Evolutionary conservation across 2,797 vertebrate genomes (phyloP).

Genomic region (Acropternis orthonyx): DNA sequence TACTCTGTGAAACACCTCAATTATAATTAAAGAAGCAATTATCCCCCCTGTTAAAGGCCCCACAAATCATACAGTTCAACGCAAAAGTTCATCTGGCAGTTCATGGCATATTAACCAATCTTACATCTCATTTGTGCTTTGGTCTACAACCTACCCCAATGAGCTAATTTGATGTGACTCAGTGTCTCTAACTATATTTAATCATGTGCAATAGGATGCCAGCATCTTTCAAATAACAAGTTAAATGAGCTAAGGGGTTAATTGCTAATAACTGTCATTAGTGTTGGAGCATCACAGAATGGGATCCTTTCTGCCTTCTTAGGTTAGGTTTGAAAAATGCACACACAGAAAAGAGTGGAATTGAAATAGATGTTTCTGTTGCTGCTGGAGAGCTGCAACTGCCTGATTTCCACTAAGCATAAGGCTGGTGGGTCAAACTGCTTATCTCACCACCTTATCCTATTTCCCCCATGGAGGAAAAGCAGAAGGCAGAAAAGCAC

Average conservation of each 20-base stretch:
- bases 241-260: constrained; percentile 65
- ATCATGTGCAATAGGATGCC: neutral
- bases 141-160: constrained; percentile 49
- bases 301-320: neutral
- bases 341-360: neutral
- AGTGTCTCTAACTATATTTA: constrained; percentile 14
- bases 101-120: constrained; percentile 58
- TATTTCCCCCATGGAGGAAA: neutral
- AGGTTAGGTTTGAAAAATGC: neutral
- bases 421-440: neutral
- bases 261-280: constrained; percentile 33
- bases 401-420: neutral
- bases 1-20: constrained; percentile 60
- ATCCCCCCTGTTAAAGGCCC: constrained; percentile 61
- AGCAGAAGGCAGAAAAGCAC: neutral
- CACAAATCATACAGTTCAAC: constrained; percentile 65
- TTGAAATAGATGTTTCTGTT: neutral
- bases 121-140: constrained; percentile 55
- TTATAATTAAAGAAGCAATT: constrained; percentile 75
- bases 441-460: neutral
- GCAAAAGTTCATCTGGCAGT: constrained; percentile 59
- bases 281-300: neutral
- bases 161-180: constrained; percentile 50
- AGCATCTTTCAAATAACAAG: constrained; percentile 46
- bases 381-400: neutral